Evolutionary conservation across 1,140 invertebrate genomes (phyloP), one percentile per base, ranked within the genome.

Genomic region (Linepithema humile): DNA sequence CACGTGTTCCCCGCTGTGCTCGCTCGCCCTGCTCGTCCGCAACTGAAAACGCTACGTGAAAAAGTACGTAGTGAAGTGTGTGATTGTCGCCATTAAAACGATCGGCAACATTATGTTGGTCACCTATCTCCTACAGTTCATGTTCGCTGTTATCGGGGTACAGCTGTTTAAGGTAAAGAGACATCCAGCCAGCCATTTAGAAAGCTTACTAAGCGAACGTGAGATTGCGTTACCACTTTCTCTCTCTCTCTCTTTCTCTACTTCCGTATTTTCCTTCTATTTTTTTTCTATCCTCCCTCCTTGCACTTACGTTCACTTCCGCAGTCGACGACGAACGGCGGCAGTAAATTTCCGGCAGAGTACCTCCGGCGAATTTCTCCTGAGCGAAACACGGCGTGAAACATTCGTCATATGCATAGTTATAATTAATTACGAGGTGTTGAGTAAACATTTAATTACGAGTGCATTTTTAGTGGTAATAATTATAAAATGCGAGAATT

Each of bases 121-220:
- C 95, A 99, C 99, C 94, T 98, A 98, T 96, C 97, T 99, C 92
- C 97, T 99, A 93, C 98, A 99, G 96, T 99, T 99, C 97, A 99
- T 99, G 99, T 99, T 99, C 95, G 98, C 99, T 95, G 99, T 99
- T 94, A 99, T 99, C 96, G 99, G 99, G 96, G 99, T 99, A 95
- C 99, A 99, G 96, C 97, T 99, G 92, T 99, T 99, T 96, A 99
- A 99, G 98, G 98, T 98, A 97, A 97, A 95, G 91, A 80, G 75
- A 80, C 60, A 77, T 69, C 91, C 90, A 92, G 83, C 83, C 84
- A 89, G 83, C 45, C 84, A 88, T 65, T 85, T 80, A 85, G 86
- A 85, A 87, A 85, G 57, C 45, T 85, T 85, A 82, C 57, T 78
- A 85, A 88, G 77, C 83, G 55, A 85, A 82, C 69, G 62, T 77